These are phyloP conservation scores for Tethya wilhelma DNA, from an alignment of 37 sponge, comb jelly and placozoan species.

Conservation along the genomic window DNA sequence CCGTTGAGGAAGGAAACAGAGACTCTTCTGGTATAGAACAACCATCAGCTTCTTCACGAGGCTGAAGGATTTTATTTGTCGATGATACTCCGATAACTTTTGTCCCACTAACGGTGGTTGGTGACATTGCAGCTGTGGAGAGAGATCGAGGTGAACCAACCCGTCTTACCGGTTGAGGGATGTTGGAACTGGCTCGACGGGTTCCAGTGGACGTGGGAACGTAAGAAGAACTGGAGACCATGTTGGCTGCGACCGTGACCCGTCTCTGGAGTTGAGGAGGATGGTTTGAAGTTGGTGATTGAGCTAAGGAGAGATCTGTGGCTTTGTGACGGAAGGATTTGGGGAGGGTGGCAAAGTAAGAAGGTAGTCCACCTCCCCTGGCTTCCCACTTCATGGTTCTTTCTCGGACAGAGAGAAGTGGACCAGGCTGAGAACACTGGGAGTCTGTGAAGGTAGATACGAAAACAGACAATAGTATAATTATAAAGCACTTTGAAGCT, in stretches of 20 bases:
- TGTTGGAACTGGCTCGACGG: not conserved
- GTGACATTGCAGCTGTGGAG: no score
- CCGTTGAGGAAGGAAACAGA: not conserved
- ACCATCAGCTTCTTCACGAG: constrained; percentile 14
- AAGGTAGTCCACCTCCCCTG: constrained; percentile 40
- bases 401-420: constrained; percentile 32
- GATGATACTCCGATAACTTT: not conserved
- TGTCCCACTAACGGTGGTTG: not conserved
- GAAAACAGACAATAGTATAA: not conserved
- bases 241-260: not conserved
- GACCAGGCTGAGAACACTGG: constrained; percentile 10
- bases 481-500: not conserved
- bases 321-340: constrained; percentile 36
- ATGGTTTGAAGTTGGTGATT: no score
- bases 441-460: constrained; percentile 7
- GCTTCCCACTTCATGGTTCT: constrained; percentile 51
- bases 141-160: not conserved
- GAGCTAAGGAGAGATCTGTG: not conserved
- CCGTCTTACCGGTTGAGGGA: not conserved
- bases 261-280: not conserved
- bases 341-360: constrained; percentile 40
- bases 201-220: not conserved
- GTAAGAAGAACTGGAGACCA: not conserved
- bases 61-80: not conserved
- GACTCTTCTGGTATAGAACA: constrained; percentile 1